phyloP scores from a whole-genome alignment of 2,888 invertebrate genomes.

The Dynastes grantii region DNA sequence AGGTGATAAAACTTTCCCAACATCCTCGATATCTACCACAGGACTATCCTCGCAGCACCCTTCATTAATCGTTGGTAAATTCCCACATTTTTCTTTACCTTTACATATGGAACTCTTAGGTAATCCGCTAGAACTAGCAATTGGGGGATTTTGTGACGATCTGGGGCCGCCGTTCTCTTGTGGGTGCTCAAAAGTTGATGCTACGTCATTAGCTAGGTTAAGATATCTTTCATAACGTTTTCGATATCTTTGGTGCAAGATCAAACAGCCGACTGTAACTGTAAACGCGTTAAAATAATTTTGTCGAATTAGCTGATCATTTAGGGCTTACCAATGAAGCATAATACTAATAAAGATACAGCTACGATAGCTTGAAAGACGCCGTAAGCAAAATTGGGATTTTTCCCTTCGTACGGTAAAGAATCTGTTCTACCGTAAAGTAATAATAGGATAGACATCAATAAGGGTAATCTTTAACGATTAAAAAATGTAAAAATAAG shows the following conservation, averaged over 20 bases:
- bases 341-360: slow-evolving; percentile 83
- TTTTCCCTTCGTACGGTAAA: slow-evolving; percentile 75
- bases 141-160: slow-evolving; percentile 9
- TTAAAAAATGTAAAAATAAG: background rate
- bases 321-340: slow-evolving; percentile 79
- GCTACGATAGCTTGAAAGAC: slow-evolving; percentile 85
- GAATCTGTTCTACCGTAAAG: slow-evolving; percentile 71
- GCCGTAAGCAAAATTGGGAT: slow-evolving; percentile 86
- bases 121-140: slow-evolving; percentile 16
- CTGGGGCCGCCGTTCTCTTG: slow-evolving; percentile 50
- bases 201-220: slow-evolving; percentile 75
- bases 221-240: slow-evolving; percentile 80
- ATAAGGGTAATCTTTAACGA: slow-evolving; percentile 76
- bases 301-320: background rate
- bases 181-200: slow-evolving; percentile 62
- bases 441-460: slow-evolving; percentile 79
- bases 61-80: slow-evolving; percentile 68
- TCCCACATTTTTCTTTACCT: slow-evolving; percentile 58
- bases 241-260: slow-evolving; percentile 87
- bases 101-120: slow-evolving; percentile 32
- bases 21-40: slow-evolving; percentile 79
- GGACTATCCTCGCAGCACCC: slow-evolving; percentile 64
- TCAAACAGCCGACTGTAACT: slow-evolving; percentile 87
- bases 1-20: slow-evolving; percentile 60
- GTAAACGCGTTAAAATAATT: slow-evolving; percentile 46